phyloP scores from a whole-genome alignment of 2,113 vertebrate genomes.

The Brachyistius frenatus region DNA sequence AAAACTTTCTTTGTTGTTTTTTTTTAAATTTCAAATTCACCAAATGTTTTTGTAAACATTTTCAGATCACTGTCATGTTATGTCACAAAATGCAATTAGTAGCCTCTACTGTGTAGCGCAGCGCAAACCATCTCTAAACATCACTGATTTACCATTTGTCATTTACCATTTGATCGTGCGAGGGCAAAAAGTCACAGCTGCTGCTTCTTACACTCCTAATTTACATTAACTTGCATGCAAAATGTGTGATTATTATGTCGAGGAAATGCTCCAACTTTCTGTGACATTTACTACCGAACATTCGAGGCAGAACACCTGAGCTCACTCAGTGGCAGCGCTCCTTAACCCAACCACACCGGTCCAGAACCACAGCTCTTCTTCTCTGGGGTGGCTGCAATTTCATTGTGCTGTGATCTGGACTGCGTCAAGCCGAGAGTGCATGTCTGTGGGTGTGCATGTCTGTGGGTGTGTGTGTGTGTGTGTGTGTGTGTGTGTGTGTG shows the following conservation, averaged over 20 bases:
- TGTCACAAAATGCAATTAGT: neutral
- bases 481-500: constrained; percentile 8
- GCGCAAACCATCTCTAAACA: constrained; percentile 30
- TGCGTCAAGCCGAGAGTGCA: constrained; percentile 29
- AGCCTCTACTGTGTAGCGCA: constrained; percentile 1
- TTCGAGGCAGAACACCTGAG: constrained; percentile 59
- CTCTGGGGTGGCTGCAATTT: constrained; percentile 29
- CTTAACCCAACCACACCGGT: neutral
- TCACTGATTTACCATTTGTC: constrained; percentile 1
- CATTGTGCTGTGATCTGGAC: constrained; percentile 47
- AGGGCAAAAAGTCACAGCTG: constrained; percentile 59
- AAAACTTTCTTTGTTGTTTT: neutral
- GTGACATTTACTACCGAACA: constrained; percentile 50
- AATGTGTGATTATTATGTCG: constrained; percentile 28
- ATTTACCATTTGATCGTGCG: constrained; percentile 1
- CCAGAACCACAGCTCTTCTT: constrained; percentile 26
- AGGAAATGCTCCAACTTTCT: constrained; percentile 48
- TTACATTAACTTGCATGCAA: constrained; percentile 44
- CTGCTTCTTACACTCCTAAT: constrained; percentile 42
- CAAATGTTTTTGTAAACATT: too few relatives aligned
- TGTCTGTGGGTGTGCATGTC: neutral
- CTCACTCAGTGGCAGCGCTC: constrained; percentile 17
- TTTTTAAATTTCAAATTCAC: neutral
- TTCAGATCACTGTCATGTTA: too few relatives aligned
- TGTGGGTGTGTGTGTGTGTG: neutral